Conservation (phyloP, 2,797 vertebrate genomes). For the Tolypeutes matacus region DNA sequence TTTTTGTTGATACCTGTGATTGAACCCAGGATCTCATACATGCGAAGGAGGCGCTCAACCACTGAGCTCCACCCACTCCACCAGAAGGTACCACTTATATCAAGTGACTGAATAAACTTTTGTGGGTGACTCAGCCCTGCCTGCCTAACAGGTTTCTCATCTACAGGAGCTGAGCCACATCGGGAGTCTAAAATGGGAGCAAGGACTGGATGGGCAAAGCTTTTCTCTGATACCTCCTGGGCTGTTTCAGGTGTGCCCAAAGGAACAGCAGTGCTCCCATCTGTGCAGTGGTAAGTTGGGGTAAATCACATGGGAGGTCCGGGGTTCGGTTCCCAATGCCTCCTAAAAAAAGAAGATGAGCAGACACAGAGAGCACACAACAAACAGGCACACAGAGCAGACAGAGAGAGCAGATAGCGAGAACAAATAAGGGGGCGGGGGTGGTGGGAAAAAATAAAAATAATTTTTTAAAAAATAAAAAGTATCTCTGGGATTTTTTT, state of each 20-base stretch:
- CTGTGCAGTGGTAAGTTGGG: not conserved
- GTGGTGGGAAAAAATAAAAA: no score
- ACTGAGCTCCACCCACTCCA: no score
- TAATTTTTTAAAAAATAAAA: not conserved
- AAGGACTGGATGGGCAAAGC: not conserved
- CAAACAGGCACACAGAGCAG: no score
- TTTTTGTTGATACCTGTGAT: no score
- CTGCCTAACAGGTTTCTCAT: not conserved
- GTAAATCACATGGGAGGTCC: not conserved
- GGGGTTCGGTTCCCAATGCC: no score
- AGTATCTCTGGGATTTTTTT: not conserved
- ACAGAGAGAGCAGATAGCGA: no score
- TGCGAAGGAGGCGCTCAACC: no score
- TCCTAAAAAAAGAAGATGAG: no score
- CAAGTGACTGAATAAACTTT: not conserved
- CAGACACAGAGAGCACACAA: no score
- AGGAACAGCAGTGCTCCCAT: not conserved
- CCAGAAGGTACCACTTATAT: not conserved
- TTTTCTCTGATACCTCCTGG: not conserved
- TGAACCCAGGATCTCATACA: no score
- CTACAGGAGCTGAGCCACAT: not conserved
- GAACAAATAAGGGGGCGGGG: no score
- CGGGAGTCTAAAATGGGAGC: not conserved
- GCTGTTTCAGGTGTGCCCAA: not conserved
- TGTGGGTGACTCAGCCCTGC: conserved; percentile 11